phyloP scores from a whole-genome alignment of 2,797 vertebrate genomes.

The Oreochromis grahami region DNA sequence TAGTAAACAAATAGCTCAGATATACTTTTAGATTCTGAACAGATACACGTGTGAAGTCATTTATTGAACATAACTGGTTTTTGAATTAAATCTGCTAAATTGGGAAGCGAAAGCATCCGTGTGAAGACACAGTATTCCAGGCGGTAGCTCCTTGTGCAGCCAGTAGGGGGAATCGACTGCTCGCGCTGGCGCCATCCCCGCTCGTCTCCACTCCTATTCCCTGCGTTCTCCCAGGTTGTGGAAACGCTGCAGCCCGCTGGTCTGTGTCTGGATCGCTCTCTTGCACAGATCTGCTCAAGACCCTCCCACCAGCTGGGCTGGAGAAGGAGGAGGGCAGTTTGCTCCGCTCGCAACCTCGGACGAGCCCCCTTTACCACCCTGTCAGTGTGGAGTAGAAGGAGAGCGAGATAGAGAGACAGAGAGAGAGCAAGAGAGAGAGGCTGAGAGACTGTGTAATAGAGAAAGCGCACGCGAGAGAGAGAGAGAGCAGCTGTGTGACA shows the following conservation, averaged over 20 bases:
- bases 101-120: neutral
- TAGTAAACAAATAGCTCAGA: neutral
- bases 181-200: constrained; percentile 48
- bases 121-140: constrained; percentile 1
- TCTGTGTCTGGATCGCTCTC: constrained; percentile 70
- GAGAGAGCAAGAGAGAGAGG: neutral
- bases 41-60: neutral
- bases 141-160: constrained; percentile 60
- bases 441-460: constrained; percentile 37
- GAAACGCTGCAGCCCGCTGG: constrained; percentile 74
- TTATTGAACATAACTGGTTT: neutral
- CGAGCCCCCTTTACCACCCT: constrained; percentile 73
- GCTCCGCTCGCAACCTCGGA: constrained; percentile 58
- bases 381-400: constrained; percentile 62
- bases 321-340: constrained; percentile 55
- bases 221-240: constrained; percentile 64
- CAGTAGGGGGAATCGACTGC: constrained; percentile 85
- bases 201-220: constrained; percentile 35
- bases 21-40: neutral
- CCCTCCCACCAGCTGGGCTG: constrained; percentile 74
- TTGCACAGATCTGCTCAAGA: constrained; percentile 59
- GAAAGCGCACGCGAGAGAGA: constrained; percentile 18
- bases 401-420: constrained; percentile 3
- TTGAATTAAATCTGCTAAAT: neutral
- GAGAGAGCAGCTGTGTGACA: constrained; percentile 51